phyloP scores from a whole-genome alignment of 2,113 vertebrate genomes.

The Mobula birostris region DNA sequence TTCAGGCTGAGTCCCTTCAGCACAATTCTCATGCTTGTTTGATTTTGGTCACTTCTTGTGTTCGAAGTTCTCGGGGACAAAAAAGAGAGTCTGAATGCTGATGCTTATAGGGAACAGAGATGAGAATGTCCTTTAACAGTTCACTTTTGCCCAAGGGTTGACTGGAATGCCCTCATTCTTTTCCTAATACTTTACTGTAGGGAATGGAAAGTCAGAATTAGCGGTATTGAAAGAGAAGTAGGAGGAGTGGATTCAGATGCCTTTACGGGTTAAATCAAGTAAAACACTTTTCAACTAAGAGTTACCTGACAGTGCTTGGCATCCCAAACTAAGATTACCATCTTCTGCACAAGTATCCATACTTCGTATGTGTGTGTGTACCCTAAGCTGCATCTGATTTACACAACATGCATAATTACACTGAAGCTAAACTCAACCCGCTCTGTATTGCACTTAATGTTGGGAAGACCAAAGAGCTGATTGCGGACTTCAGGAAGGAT shows the following conservation, averaged over 20 bases:
- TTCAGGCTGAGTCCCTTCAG: too few relatives aligned
- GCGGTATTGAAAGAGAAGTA: neutral
- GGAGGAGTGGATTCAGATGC: neutral
- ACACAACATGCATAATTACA: neutral
- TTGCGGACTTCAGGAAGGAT: too few relatives aligned
- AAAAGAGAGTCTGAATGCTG: neutral
- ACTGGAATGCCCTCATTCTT: neutral
- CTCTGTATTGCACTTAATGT: too few relatives aligned
- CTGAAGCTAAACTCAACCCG: neutral
- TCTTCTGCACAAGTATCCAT: neutral
- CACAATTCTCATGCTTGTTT: neutral
- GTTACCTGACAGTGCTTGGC: neutral
- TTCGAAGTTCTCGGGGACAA: neutral
- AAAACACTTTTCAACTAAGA: neutral
- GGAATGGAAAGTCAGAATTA: neutral
- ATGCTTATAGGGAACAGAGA: neutral
- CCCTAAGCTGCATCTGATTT: neutral
- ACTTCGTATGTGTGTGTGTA: neutral
- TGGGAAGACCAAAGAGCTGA: too few relatives aligned
- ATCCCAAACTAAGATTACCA: neutral
- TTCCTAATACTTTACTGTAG: neutral
- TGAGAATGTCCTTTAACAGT: neutral
- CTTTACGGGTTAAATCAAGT: neutral
- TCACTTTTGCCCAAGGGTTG: neutral
- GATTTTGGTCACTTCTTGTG: neutral